A percentile compares a stretch with the other conserved stretches of the same genome.
Conservation (phyloP, 2,113 vertebrate species). For the Colinus virginianus region DNA sequence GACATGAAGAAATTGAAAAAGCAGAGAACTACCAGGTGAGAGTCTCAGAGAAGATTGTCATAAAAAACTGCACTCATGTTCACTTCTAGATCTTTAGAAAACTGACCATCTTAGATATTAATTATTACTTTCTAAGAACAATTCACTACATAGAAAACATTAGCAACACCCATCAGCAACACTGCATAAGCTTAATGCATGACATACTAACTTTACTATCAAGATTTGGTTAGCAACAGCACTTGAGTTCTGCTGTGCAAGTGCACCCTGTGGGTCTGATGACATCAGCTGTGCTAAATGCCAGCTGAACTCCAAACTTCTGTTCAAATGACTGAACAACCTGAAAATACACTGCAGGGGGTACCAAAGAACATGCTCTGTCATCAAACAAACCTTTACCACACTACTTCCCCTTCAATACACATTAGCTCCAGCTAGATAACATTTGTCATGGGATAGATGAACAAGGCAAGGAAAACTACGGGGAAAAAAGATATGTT, state of each 20-base stretch:
- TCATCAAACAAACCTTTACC: constrained; percentile 47
- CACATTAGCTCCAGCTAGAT: constrained; percentile 53
- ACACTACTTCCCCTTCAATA: constrained; percentile 59
- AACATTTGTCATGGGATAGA: neutral
- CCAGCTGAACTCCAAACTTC: constrained; percentile 60
- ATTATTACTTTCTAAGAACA: neutral
- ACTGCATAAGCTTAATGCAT: neutral
- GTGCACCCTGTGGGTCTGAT: constrained; percentile 4
- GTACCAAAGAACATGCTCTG: constrained; percentile 69
- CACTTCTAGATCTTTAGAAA: neutral
- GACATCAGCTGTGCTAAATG: constrained; percentile 65
- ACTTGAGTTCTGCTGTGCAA: neutral
- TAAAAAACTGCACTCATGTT: neutral
- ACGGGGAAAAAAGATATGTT: neutral
- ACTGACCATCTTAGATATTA: rapidly evolving
- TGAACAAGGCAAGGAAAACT: neutral
- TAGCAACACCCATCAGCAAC: neutral
- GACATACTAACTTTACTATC: neutral
- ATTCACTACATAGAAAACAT: neutral
- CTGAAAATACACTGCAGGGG: neutral
- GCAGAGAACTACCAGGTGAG: neutral
- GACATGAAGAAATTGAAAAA: neutral
- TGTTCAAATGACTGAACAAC: constrained; percentile 57
- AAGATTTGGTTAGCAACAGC: constrained; percentile 27
- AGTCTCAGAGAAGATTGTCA: neutral